phyloP scores from a whole-genome alignment of 2,113 vertebrate species.

The Osmerus mordax region DNA sequence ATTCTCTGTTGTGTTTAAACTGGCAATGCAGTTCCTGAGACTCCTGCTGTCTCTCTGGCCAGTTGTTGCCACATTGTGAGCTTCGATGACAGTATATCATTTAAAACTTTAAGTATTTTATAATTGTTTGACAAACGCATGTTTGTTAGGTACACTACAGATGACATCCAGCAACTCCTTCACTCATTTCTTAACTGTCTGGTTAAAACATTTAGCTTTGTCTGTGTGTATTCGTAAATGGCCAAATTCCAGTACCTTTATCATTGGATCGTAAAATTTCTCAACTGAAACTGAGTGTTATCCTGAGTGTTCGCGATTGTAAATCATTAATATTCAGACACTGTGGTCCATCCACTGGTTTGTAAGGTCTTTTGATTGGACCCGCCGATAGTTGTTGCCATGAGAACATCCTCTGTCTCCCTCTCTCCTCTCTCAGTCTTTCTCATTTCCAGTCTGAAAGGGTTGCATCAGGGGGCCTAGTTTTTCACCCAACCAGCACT shows the following conservation, averaged over 20 bases:
- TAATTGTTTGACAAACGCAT: conserved; percentile 39
- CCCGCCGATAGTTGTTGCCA: neutral
- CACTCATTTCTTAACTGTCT: neutral
- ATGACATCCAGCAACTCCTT: neutral
- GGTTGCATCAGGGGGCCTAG: conserved; percentile 78
- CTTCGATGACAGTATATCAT: conserved; percentile 12
- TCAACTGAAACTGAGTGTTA: no score
- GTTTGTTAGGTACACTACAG: conserved; percentile 11
- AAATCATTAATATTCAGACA: neutral
- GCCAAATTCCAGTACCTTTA: no score
- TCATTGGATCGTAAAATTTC: no score
- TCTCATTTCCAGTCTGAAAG: conserved; percentile 69
- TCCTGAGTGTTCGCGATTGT: no score
- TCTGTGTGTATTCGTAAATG: no score
- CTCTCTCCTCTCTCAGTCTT: conserved; percentile 59
- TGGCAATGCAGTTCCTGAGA: no score
- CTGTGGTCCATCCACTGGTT: neutral
- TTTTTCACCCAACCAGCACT: conserved; percentile 75
- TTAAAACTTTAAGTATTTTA: conserved; percentile 16
- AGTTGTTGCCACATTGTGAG: neutral
- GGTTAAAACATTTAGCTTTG: no score
- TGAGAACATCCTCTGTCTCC: conserved; percentile 47
- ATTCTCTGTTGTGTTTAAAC: no score
- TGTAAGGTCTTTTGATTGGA: no score
- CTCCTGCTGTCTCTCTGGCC: neutral